Conservation (phyloP, 2,797 vertebrate genomes). For the Myotis pilosus region DNA sequence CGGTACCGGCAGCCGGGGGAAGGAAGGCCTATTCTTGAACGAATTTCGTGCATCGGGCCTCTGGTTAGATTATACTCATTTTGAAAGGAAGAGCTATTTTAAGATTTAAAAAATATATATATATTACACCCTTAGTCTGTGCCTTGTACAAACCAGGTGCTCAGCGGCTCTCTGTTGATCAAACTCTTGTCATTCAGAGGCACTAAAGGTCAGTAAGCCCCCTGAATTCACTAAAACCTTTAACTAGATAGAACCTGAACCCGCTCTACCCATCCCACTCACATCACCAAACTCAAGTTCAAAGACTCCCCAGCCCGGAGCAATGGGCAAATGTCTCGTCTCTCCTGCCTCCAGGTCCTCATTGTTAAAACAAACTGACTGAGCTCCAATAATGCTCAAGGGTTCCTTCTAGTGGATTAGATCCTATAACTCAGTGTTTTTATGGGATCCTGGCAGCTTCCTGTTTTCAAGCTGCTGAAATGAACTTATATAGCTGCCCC, state of each 20-base stretch:
- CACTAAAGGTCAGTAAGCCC: neutral
- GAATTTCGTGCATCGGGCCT: no score
- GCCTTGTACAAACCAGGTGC: neutral
- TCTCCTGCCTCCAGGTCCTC: neutral
- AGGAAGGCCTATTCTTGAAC: no score
- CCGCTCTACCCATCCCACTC: neutral
- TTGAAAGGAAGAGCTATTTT: neutral
- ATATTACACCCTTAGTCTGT: neutral
- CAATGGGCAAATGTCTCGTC: neutral
- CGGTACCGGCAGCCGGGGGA: no score
- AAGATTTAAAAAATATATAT: neutral
- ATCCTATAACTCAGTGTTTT: neutral
- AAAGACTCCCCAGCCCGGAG: neutral
- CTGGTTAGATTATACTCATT: neutral
- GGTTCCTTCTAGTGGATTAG: neutral
- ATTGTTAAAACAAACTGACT: neutral
- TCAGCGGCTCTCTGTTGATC: neutral
- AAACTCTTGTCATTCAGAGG: neutral
- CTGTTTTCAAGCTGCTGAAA: neutral
- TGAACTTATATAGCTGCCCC: neutral
- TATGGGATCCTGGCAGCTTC: neutral
- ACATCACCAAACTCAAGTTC: neutral
- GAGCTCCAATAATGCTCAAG: neutral
- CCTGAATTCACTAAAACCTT: neutral
- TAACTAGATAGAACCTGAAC: neutral